These are phyloP conservation scores for Poeciliopsis turneri DNA, from an alignment of 2,797 vertebrate genomes.

Conservation along the genomic window DNA sequence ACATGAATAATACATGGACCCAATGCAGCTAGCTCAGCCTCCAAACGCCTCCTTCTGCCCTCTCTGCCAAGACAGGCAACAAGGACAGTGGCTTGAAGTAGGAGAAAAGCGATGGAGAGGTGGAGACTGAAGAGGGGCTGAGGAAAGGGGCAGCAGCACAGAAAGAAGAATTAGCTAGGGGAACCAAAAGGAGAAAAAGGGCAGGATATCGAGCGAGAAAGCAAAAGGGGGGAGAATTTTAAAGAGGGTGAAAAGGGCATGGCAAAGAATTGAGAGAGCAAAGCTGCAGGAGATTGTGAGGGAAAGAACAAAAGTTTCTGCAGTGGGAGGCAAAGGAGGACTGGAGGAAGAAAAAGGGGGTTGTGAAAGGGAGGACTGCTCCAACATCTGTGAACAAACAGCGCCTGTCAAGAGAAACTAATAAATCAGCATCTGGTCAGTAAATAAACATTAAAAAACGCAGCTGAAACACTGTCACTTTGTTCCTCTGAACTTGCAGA, in stretches of 20 bases:
- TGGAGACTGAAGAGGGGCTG: constrained; percentile 56
- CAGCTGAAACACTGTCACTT: constrained; percentile 9
- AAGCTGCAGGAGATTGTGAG: constrained; percentile 50
- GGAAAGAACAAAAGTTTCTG: constrained; percentile 57
- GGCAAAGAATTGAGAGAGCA: constrained; percentile 35
- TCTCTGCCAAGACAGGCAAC: constrained; percentile 62
- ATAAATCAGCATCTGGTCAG: constrained; percentile 31
- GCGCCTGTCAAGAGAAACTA: constrained; percentile 36
- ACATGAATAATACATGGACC: constrained; percentile 83
- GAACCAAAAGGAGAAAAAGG: constrained; percentile 69
- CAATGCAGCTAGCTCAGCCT: constrained; percentile 77
- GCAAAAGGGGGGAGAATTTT: constrained; percentile 53
- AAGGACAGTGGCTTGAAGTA: constrained; percentile 43
- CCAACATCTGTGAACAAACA: constrained; percentile 29
- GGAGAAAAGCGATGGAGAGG: constrained; percentile 41
- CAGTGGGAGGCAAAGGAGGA: constrained; percentile 39
- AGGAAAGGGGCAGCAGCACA: constrained; percentile 63
- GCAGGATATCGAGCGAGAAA: constrained; percentile 72
- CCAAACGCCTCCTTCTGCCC: constrained; percentile 61
- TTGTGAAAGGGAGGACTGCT: constrained; percentile 22
- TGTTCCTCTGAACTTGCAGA: neutral
- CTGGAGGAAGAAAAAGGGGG: constrained; percentile 20
- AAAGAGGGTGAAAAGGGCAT: constrained; percentile 67
- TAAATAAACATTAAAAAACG: constrained; percentile 24
- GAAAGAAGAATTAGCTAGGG: constrained; percentile 59